These are phyloP conservation scores for Hydroisotoma schaefferi DNA, from an alignment of 2,888 invertebrate species.

Conservation along the genomic window DNA sequence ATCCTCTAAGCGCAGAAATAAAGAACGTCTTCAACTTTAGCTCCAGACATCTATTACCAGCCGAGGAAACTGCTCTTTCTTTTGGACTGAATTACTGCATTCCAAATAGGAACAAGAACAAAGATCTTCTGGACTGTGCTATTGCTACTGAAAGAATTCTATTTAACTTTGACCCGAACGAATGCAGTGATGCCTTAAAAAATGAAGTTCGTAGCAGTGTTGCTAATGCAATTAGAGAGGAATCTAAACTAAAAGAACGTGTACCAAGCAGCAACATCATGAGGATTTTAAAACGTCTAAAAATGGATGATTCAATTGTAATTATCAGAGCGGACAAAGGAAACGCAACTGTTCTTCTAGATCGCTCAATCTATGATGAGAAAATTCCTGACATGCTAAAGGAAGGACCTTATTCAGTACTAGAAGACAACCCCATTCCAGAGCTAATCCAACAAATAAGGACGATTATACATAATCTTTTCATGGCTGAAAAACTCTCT, in stretches of 20 bases:
- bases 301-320: constrained; percentile 3
- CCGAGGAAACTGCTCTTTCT: neutral
- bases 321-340: constrained; percentile 6
- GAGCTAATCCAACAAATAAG: neutral
- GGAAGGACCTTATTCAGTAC: neutral
- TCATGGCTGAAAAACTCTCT: neutral
- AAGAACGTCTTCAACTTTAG: neutral
- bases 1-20: too few species aligned
- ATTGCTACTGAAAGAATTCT: neutral
- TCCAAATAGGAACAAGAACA: neutral
- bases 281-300: neutral
- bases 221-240: neutral
- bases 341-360: constrained; percentile 2
- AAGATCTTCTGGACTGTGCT: neutral
- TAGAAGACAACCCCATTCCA: neutral
- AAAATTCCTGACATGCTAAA: neutral
- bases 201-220: neutral
- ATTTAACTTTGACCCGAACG: neutral
- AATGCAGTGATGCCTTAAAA: neutral
- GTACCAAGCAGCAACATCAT: neutral
- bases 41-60: neutral
- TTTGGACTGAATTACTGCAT: neutral
- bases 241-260: neutral
- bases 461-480: neutral
- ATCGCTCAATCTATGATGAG: neutral